Conservation (phyloP, 1,140 invertebrate genomes). For the Aphidius gifuensis region DNA sequence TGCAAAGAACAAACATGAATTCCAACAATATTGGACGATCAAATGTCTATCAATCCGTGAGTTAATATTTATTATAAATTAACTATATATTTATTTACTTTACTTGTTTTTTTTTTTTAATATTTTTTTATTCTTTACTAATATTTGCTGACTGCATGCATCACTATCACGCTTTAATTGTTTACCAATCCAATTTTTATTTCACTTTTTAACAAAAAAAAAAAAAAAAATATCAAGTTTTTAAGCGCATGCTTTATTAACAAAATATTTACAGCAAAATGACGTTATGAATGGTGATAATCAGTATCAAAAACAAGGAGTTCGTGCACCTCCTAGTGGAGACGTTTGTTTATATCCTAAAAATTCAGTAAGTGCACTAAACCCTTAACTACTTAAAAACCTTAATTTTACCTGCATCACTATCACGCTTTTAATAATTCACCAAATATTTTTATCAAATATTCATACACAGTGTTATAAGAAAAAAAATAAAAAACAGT, state of each 20-base stretch:
- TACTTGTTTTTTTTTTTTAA: slow-evolving; percentile 3
- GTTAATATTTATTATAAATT: slow-evolving; percentile 41
- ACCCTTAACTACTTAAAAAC: slow-evolving; percentile 29
- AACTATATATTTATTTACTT: neutral
- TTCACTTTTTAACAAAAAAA: too few relatives aligned
- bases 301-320: slow-evolving; percentile 52
- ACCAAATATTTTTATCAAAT: too few relatives aligned
- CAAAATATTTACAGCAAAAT: slow-evolving; percentile 54
- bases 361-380: slow-evolving; percentile 59
- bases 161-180: too few relatives aligned
- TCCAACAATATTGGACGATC: slow-evolving; percentile 56
- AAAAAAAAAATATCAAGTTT: too few relatives aligned
- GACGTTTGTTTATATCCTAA: slow-evolving; percentile 61
- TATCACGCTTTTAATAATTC: neutral
- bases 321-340: slow-evolving; percentile 49
- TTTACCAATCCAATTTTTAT: too few relatives aligned
- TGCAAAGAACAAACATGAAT: slow-evolving; percentile 64
- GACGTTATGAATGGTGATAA: slow-evolving; percentile 74
- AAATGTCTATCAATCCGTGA: slow-evolving; percentile 51
- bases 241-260: too few relatives aligned
- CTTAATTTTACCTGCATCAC: slow-evolving; percentile 1
- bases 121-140: neutral
- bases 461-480: too few relatives aligned
- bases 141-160: neutral
- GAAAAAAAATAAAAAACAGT: too few relatives aligned